These are phyloP conservation scores for Rhodinocichla rosea DNA, from an alignment of 2,113 vertebrate genomes.

Conservation along the genomic window DNA sequence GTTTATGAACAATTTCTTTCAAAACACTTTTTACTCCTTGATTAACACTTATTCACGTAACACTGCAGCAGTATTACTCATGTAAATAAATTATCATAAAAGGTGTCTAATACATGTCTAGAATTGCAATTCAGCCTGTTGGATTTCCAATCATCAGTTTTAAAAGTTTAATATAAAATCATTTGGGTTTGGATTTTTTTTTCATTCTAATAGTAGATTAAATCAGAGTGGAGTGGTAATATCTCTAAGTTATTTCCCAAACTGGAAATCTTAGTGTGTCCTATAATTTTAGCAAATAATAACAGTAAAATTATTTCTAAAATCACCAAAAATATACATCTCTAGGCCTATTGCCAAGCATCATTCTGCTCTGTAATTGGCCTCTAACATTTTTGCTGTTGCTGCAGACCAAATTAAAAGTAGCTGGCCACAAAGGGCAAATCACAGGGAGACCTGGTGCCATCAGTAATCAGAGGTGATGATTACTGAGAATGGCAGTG, in stretches of 20 bases:
- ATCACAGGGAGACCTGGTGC: neutral
- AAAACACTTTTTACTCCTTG: neutral
- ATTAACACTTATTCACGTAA: neutral
- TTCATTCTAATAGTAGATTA: neutral
- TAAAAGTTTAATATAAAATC: neutral
- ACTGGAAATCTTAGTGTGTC: neutral
- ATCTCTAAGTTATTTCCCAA: neutral
- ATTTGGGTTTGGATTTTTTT: neutral
- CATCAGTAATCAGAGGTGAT: neutral
- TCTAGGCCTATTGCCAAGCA: neutral
- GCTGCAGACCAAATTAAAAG: constrained; percentile 3
- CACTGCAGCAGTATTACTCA: neutral
- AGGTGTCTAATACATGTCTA: neutral
- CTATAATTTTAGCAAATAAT: neutral
- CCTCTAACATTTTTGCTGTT: neutral
- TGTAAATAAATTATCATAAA: neutral
- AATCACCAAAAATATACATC: neutral
- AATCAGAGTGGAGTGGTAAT: neutral
- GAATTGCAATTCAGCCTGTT: neutral
- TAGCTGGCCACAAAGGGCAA: neutral
- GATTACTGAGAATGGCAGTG: neutral
- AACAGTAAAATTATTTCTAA: neutral
- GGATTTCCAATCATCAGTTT: neutral
- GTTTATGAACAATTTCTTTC: neutral
- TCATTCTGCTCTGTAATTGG: neutral